Conservation (phyloP, 1,140 invertebrate species). For the Pachyrhynchus sulphureomaculatus region DNA sequence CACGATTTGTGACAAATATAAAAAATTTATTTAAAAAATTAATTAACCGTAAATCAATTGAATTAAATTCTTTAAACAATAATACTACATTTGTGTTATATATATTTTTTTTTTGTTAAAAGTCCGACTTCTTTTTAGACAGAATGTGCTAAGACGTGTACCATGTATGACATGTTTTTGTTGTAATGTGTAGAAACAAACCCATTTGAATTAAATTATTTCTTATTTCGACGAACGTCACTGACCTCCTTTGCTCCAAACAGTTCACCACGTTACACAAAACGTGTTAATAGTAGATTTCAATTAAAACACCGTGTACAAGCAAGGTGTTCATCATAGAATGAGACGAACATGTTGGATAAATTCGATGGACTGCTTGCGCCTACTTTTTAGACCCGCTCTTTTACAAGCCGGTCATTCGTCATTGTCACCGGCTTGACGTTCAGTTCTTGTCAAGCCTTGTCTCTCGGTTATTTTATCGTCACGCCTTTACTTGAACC, state of each 20-base stretch:
- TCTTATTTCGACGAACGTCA: constrained; percentile 10
- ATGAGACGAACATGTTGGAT: constrained; percentile 42
- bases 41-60: too few relatives aligned
- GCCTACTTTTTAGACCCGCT: constrained; percentile 32
- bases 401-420: constrained; percentile 19
- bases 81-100: too few relatives aligned
- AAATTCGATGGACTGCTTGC: constrained; percentile 29
- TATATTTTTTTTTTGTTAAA: too few relatives aligned
- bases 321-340: constrained; percentile 48
- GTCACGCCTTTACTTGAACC: constrained; percentile 6
- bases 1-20: too few relatives aligned
- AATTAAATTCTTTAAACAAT: too few relatives aligned
- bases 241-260: constrained; percentile 11
- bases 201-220: too few relatives aligned
- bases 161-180: too few relatives aligned
- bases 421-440: constrained; percentile 26
- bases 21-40: too few relatives aligned
- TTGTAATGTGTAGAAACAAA: too few relatives aligned
- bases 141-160: too few relatives aligned
- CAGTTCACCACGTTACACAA: constrained; percentile 40
- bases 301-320: constrained; percentile 48
- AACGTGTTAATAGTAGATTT: constrained; percentile 49
- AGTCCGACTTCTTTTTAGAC: too few relatives aligned
- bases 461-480: constrained; percentile 9
- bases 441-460: constrained; percentile 19